Percentiles rank a stretch among this genome's conserved stretches.
Conservation (phyloP, 2,113 vertebrate species). For the Monarcha castaneiventris region DNA sequence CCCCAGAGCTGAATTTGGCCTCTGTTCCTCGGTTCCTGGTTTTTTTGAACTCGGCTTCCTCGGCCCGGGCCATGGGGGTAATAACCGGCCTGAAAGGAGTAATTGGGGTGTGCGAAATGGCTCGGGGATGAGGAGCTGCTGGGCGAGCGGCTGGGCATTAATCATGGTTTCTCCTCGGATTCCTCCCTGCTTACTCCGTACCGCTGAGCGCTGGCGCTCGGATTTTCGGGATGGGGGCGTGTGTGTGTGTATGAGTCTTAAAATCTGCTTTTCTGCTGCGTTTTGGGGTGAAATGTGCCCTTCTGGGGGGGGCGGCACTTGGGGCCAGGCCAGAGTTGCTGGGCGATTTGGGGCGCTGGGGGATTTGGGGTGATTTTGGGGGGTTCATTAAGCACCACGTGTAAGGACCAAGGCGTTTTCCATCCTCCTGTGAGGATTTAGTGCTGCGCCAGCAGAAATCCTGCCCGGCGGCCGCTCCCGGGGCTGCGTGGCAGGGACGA, state of each 20-base stretch:
- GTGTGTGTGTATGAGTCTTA: rapidly evolving
- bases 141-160: not conserved
- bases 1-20: not conserved
- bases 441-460: not conserved
- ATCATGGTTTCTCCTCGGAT: conserved; percentile 11
- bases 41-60: not conserved
- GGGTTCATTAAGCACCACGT: rapidly evolving
- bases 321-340: rapidly evolving
- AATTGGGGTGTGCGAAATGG: conserved; percentile 32
- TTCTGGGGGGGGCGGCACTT: rapidly evolving
- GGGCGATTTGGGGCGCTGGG: not conserved
- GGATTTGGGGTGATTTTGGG: not conserved
- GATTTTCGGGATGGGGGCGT: rapidly evolving
- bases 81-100: not conserved
- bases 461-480: not conserved
- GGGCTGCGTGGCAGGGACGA: not conserved
- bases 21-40: not conserved
- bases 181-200: not conserved
- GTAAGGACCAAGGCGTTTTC: not conserved
- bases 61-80: not conserved
- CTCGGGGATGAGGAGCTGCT: conserved; percentile 14
- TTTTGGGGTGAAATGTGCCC: not conserved
- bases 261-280: not conserved
- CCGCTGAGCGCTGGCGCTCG: not conserved
- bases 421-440: not conserved